A percentile compares a stretch with the other conserved stretches of the same genome.
Evolutionary conservation across 2,113 vertebrate genomes (phyloP).

Genomic region (Camelus dromedarius): DNA sequence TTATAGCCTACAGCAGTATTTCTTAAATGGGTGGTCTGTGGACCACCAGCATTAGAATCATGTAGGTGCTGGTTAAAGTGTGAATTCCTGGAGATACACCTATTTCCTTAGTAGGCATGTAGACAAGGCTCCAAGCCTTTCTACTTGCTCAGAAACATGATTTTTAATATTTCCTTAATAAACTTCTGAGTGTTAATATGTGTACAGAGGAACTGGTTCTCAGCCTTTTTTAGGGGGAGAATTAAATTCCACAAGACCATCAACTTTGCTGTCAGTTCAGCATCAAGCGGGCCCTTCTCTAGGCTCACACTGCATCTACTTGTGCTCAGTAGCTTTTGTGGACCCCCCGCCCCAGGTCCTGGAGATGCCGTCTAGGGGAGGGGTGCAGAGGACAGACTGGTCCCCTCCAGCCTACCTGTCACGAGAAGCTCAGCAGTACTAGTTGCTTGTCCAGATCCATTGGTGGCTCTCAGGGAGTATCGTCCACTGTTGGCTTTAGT

Average conservation of each 20-base stretch:
- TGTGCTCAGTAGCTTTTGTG: background rate
- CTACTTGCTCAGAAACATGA: background rate
- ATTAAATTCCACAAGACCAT: background rate
- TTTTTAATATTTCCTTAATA: constrained; percentile 32
- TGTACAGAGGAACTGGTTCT: background rate
- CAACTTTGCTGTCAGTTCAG: background rate
- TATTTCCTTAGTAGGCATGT: background rate
- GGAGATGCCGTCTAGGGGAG: background rate
- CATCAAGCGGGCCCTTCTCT: accelerated
- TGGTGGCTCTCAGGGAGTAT: constrained; percentile 97
- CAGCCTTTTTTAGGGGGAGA: background rate
- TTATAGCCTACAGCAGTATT: background rate
- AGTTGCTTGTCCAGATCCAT: constrained; percentile 98
- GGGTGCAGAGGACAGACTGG: background rate
- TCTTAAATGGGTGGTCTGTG: background rate
- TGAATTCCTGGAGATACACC: background rate
- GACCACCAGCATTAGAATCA: background rate
- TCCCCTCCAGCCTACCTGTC: constrained; percentile 88
- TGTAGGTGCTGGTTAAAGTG: background rate
- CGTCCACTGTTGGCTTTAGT: constrained; percentile 95
- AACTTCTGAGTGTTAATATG: background rate
- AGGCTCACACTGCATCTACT: background rate
- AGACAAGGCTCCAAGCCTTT: background rate
- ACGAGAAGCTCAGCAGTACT: constrained; percentile 98
- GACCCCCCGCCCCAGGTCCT: accelerated